phyloP scores from a whole-genome alignment of 2,113 vertebrate genomes.

The Xenopus tropicalis region DNA sequence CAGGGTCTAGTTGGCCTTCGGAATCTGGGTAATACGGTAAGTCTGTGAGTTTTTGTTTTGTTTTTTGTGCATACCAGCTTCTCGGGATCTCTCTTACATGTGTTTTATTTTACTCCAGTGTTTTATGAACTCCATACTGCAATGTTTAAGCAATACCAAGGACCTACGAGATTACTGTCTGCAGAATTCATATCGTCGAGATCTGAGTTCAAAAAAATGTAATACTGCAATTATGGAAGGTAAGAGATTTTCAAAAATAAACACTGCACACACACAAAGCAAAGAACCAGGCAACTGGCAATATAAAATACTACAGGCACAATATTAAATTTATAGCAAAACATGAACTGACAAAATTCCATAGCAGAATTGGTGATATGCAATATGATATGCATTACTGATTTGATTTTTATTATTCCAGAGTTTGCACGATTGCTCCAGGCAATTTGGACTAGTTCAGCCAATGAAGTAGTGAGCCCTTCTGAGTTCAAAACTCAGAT shows the following conservation, averaged over 20 bases:
- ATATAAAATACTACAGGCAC: no score
- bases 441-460: conserved; percentile 83
- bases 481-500: conserved; percentile 92
- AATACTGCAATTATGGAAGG: conserved; percentile 84
- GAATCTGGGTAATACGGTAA: conserved; percentile 95
- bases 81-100: conserved; percentile 11
- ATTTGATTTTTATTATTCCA: conserved; percentile 44
- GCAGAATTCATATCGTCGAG: conserved; percentile 75
- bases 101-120: conserved; percentile 55
- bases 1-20: conserved; percentile 89
- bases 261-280: no score
- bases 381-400: no score
- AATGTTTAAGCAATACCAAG: conserved; percentile 91
- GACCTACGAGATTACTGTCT: conserved; percentile 92
- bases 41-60: conserved; percentile 43
- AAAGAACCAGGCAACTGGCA: no score
- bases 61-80: not conserved
- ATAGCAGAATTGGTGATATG: no score
- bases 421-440: conserved; percentile 92
- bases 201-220: conserved; percentile 75
- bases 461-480: conserved; percentile 82
- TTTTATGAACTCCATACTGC: conserved; percentile 97
- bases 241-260: conserved; percentile 45
- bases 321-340: no score
- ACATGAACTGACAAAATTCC: no score